These are phyloP conservation scores for Zosterops japonicus DNA, from an alignment of 2,113 vertebrate genomes.

Conservation along the genomic window DNA sequence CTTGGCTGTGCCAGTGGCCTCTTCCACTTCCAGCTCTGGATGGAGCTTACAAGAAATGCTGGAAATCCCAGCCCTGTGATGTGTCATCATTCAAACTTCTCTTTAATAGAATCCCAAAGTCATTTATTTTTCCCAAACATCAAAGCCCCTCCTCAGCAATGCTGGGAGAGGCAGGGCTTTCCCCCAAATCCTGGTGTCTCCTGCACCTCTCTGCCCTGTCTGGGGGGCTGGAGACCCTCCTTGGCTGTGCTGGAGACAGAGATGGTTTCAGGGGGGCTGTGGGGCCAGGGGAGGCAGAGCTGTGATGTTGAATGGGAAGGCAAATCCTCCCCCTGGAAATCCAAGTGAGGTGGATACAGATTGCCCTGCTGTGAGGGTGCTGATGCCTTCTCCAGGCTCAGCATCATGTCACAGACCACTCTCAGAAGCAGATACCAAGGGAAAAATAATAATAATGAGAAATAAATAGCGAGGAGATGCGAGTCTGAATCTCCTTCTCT, in stretches of 20 bases:
- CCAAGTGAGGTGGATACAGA: neutral
- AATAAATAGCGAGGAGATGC: fast-evolving
- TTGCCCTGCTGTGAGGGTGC: neutral
- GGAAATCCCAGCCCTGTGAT: neutral
- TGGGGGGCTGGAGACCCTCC: fast-evolving
- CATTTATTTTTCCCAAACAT: neutral
- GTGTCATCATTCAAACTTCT: conserved; percentile 4
- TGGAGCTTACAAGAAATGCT: neutral
- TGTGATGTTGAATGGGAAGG: fast-evolving
- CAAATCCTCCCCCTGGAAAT: neutral
- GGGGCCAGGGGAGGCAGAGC: neutral
- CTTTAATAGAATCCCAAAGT: neutral
- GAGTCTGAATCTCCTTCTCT: neutral
- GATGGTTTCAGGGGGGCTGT: fast-evolving
- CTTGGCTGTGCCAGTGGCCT: neutral
- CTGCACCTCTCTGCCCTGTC: neutral
- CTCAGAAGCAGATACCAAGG: neutral
- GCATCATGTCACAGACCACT: neutral
- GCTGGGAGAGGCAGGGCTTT: neutral
- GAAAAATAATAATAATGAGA: neutral
- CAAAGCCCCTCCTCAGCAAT: neutral
- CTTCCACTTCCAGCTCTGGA: conserved; percentile 27
- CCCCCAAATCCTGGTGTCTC: neutral
- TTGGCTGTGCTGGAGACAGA: fast-evolving
- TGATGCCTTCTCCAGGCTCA: neutral